These are phyloP conservation scores for Pteromalus puparum DNA, from an alignment of 1,140 invertebrate species.

Conservation along the genomic window DNA sequence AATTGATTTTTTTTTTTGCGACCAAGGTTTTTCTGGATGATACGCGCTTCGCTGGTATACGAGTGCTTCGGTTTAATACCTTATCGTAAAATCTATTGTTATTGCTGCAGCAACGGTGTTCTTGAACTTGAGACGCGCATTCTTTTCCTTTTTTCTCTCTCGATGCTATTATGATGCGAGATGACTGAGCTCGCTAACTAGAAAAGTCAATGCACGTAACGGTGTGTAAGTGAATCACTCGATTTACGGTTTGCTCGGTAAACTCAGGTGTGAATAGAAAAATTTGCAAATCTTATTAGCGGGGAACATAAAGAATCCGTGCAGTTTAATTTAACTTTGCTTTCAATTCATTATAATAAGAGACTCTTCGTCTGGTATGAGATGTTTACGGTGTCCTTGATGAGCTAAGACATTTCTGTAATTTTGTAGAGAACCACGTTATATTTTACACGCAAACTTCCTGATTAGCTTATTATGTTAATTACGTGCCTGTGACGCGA, in stretches of 20 bases:
- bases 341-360: background rate
- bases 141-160: slow-evolving; percentile 1
- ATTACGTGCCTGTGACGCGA: too few species aligned
- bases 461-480: background rate
- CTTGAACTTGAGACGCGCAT: background rate
- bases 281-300: background rate
- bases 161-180: background rate
- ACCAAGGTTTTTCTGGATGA: too few species aligned
- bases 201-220: background rate
- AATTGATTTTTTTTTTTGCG: too few species aligned
- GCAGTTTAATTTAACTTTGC: background rate
- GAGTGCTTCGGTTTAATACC: background rate
- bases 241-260: background rate
- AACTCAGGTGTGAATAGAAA: background rate
- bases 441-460: background rate
- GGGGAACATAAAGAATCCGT: background rate
- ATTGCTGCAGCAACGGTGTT: background rate
- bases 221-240: background rate
- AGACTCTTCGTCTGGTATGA: background rate
- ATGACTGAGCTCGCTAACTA: background rate
- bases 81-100: background rate
- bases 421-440: background rate
- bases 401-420: background rate
- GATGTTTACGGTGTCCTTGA: background rate
- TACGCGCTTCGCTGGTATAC: too few species aligned